Conservation (phyloP, 2,797 vertebrate species). For the Chlorospingus flavigularis region DNA sequence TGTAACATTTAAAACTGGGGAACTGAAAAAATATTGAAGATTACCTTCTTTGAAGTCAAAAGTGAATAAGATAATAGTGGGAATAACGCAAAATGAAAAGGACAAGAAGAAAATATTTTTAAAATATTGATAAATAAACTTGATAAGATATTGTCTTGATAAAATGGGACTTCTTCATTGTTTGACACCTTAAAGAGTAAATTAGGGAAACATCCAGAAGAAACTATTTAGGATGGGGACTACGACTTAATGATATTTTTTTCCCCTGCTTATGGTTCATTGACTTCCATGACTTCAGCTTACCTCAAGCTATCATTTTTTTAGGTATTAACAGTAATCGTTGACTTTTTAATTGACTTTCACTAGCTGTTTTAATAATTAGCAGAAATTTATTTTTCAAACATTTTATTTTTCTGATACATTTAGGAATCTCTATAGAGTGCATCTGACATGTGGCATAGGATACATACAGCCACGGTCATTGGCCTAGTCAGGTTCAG, state of each 20-base stretch:
- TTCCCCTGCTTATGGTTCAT: rapidly evolving
- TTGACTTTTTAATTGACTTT: neutral
- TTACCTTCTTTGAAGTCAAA: neutral
- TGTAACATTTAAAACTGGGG: neutral
- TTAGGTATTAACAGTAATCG: neutral
- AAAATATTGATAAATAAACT: neutral
- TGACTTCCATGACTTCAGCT: neutral
- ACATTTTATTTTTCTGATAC: neutral
- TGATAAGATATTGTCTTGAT: neutral
- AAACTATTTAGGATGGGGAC: neutral
- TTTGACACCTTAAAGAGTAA: neutral
- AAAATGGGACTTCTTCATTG: neutral
- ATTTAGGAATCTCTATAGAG: neutral
- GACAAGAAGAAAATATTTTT: neutral
- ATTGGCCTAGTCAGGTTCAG: neutral
- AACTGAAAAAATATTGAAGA: neutral
- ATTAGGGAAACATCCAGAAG: neutral
- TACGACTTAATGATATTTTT: neutral
- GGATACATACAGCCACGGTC: rapidly evolving
- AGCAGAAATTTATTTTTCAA: neutral
- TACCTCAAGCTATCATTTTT: neutral
- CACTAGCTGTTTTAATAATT: neutral
- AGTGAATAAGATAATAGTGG: neutral
- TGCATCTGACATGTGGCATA: neutral
- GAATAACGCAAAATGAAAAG: neutral